Conservation (phyloP, 2,797 vertebrate species). For the Sebastes baramenuke region DNA sequence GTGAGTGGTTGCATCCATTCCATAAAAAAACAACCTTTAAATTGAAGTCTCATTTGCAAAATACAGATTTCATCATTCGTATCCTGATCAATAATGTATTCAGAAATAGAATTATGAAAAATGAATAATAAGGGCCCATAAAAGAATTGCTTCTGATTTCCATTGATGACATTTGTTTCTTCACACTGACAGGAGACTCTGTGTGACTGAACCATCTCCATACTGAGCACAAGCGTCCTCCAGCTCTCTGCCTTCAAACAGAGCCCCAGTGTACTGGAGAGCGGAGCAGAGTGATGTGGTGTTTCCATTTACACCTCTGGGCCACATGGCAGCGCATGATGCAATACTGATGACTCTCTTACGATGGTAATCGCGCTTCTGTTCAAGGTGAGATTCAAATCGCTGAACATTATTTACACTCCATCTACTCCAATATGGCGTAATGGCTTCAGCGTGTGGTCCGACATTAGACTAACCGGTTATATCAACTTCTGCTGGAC, state of each 20-base stretch:
- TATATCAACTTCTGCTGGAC: slow-evolving; percentile 3
- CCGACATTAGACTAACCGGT: background rate
- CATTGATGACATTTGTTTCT: background rate
- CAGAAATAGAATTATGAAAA: background rate
- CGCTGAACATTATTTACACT: slow-evolving; percentile 19
- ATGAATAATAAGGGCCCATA: background rate
- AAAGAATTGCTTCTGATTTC: background rate
- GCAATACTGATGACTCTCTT: slow-evolving; percentile 16
- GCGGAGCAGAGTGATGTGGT: background rate
- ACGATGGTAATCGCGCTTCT: slow-evolving; percentile 17
- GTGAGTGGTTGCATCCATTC: background rate
- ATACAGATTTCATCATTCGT: background rate
- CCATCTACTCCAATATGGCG: background rate
- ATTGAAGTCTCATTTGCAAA: background rate
- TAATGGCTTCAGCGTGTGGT: background rate
- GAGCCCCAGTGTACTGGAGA: background rate
- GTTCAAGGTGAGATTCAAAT: slow-evolving; percentile 44
- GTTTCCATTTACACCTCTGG: slow-evolving; percentile 4
- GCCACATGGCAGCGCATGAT: background rate
- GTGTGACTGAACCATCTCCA: background rate
- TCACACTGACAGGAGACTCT: background rate
- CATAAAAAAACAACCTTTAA: background rate
- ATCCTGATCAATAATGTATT: background rate
- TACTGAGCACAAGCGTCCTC: background rate
- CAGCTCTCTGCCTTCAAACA: background rate